phyloP scores from a whole-genome alignment of 2,797 vertebrate genomes.

The Mormyrops boulengeri region DNA sequence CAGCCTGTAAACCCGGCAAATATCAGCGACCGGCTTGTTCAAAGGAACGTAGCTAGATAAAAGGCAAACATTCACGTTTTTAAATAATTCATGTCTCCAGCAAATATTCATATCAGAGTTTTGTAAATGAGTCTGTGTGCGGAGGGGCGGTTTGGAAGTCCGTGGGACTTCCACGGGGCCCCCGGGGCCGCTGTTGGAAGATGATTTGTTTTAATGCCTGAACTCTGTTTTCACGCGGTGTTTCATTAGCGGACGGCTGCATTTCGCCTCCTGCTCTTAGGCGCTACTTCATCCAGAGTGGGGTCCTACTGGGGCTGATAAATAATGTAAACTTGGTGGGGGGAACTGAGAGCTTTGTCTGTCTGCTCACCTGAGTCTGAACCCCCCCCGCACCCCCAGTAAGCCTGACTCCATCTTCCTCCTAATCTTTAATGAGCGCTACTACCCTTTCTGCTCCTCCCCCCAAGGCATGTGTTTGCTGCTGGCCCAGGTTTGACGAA shows the following conservation, averaged over 20 bases:
- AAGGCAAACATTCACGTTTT: slow-evolving; percentile 10
- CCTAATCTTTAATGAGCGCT: background rate
- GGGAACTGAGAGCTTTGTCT: background rate
- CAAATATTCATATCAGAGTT: slow-evolving; percentile 4
- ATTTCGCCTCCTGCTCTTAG: background rate
- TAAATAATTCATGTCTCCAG: slow-evolving; percentile 2
- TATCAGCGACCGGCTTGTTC: background rate
- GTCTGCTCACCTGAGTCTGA: background rate
- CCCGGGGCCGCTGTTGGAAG: background rate
- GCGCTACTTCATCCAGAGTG: background rate
- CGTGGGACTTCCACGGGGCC: background rate
- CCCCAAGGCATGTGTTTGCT: background rate
- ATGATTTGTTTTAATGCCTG: slow-evolving; percentile 10
- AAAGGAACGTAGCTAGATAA: background rate
- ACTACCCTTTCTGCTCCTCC: background rate
- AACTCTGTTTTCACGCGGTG: background rate
- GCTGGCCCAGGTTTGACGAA: background rate
- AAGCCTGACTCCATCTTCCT: background rate
- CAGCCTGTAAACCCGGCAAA: background rate
- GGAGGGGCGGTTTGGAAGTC: background rate
- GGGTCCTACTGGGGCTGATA: slow-evolving; percentile 1
- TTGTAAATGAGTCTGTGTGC: background rate
- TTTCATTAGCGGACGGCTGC: background rate
- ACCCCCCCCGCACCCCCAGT: background rate
- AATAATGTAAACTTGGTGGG: background rate